Percentiles rank a stretch among this genome's conserved stretches.
These are phyloP conservation scores for Lottia scabra DNA, from an alignment of 2,888 invertebrate genomes.

Conservation along the genomic window DNA sequence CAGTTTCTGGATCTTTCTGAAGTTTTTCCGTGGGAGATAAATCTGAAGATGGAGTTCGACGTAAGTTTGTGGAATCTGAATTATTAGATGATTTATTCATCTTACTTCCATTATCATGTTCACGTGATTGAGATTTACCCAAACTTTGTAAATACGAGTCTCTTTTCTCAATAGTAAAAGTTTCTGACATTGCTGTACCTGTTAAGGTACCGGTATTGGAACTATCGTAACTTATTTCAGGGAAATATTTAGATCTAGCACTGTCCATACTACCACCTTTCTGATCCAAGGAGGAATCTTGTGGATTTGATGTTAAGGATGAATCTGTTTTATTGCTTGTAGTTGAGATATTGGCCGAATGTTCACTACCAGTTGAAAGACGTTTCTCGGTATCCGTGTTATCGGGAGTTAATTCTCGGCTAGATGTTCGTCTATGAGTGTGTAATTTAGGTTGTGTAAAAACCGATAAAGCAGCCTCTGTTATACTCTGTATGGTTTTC, in stretches of 20 bases:
- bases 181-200: slow-evolving; percentile 44
- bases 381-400: slow-evolving; percentile 24
- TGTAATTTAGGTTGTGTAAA: slow-evolving; percentile 49
- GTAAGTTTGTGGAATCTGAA: not conserved
- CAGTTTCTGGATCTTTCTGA: slow-evolving; percentile 30
- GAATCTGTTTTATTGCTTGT: slow-evolving; percentile 13
- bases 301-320: slow-evolving; percentile 4
- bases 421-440: slow-evolving; percentile 42
- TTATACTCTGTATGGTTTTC: not conserved
- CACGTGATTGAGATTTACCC: not conserved
- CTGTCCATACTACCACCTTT: not conserved
- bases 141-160: slow-evolving; percentile 45
- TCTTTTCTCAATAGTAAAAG: slow-evolving; percentile 52
- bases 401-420: slow-evolving; percentile 28
- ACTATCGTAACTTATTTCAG: not conserved
- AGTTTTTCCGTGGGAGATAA: slow-evolving; percentile 2
- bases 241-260: slow-evolving; percentile 1
- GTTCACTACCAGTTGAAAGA: not conserved
- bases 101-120: not conserved
- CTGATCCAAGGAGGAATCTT: slow-evolving; percentile 4
- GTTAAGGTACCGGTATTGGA: slow-evolving; percentile 19
- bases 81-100: not conserved
- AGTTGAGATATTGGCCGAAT: not conserved
- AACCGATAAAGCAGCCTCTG: slow-evolving; percentile 34
- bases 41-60: not conserved